Evolutionary conservation across 2,113 vertebrate genomes (phyloP).

Genomic region (Petrocephalus microphthalmus): DNA sequence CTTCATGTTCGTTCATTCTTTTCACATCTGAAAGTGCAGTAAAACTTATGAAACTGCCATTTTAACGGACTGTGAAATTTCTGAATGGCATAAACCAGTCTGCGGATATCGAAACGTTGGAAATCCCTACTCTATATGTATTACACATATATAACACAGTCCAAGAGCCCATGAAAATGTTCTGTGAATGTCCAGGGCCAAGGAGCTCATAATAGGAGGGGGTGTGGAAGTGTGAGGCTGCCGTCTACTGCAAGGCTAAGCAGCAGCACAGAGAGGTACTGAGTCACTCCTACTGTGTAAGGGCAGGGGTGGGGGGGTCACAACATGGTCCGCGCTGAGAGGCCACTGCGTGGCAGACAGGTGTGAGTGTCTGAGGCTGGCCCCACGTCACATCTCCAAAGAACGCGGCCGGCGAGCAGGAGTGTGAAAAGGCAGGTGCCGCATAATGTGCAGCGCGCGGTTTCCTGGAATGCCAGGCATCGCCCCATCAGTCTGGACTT

Average conservation of each 20-base stretch:
- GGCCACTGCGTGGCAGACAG: neutral
- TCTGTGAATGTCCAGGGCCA: neutral
- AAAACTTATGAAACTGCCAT: neutral
- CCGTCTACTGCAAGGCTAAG: neutral
- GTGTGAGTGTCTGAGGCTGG: neutral
- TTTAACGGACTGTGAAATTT: neutral
- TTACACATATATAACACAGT: neutral
- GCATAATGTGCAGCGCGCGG: neutral
- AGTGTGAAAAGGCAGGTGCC: neutral
- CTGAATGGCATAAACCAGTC: neutral
- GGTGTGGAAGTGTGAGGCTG: neutral
- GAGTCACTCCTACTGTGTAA: neutral
- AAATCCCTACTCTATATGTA: neutral
- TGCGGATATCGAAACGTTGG: neutral
- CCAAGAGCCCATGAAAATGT: neutral
- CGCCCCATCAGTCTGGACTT: neutral
- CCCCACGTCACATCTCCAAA: neutral
- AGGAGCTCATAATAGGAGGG: neutral
- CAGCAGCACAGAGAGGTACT: neutral
- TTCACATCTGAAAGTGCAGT: neutral
- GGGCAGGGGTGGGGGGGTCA: neutral
- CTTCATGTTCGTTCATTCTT: neutral
- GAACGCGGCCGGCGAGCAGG: neutral
- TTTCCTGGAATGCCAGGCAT: neutral
- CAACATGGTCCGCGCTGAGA: neutral